phyloP scores from a whole-genome alignment of 2,888 invertebrate species.

The Caenorhabditis zanzibari region DNA sequence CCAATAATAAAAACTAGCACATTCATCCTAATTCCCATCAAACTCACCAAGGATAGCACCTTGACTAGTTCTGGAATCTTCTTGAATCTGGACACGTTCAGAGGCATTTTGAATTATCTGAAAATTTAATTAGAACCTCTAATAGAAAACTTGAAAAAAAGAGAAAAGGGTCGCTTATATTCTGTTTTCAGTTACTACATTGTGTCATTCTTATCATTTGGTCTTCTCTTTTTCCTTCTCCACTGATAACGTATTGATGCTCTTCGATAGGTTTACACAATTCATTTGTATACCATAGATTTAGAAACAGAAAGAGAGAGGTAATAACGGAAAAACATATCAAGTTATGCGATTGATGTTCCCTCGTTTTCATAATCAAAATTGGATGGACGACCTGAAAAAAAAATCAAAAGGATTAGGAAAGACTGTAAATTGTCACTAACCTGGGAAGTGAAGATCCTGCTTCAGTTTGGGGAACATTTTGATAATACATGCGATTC shows the following conservation, averaged over 20 bases:
- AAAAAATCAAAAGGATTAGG: neutral
- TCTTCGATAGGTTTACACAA: conserved; percentile 38
- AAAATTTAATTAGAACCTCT: neutral
- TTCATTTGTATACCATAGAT: conserved; percentile 14
- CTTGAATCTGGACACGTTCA: conserved; percentile 47
- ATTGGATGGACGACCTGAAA: conserved; percentile 48
- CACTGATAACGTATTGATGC: conserved; percentile 46
- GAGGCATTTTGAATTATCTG: conserved; percentile 52
- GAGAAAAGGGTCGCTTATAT: conserved; percentile 21
- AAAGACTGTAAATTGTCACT: neutral
- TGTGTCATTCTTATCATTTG: conserved; percentile 41
- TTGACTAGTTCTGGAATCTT: conserved; percentile 45
- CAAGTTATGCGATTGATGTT: conserved; percentile 45
- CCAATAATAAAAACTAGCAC: neutral
- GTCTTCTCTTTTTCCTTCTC: conserved; percentile 2
- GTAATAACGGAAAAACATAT: neutral
- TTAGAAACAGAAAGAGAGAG: neutral
- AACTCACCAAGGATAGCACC: conserved; percentile 50
- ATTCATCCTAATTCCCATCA: neutral
- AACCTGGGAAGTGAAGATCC: conserved; percentile 40
- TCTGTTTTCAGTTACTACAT: conserved; percentile 54
- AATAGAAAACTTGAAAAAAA: neutral
- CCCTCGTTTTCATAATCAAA: conserved; percentile 51
- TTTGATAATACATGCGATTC: conserved; percentile 30
- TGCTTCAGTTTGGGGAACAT: conserved; percentile 10